Evolutionary conservation across 2,113 vertebrate species (phyloP), one percentile per base, ranked within the genome.

Genomic region (Cathartes aura): DNA sequence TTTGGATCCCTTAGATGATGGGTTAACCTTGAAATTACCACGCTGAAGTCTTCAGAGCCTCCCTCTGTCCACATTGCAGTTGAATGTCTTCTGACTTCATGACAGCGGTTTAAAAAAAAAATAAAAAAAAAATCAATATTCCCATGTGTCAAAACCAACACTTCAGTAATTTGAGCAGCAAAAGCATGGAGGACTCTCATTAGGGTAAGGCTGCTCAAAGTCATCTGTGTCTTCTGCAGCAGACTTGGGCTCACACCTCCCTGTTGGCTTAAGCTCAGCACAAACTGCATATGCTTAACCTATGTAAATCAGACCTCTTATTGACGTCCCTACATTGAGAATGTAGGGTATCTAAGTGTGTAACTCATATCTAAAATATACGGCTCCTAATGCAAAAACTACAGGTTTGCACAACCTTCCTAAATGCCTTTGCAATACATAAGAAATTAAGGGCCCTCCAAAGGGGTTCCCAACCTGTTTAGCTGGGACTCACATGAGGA

Each of bases 291-390:
- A 7, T 2, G 9, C 12, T 70, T 15, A 58, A 55, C 8, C 59
- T 9, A 7, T 1, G 7, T 19, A 59, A 85, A 79, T 55, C 29
- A 64, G 62, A 62, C 13, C 60, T 62, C 26, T 17, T 34, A 26
- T 0, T 9, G 19, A 56, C 6, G 24, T 4, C 19, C 34, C 36
- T 36, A 30, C 27, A 19, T 5, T 0, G 0, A 74, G 56, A 66
- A 62, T 1, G 7, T 8, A 5, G 38, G 38, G 27, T 36, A 56
- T 40, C 26, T 8, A 36, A 18, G 27, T 9, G 5, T 19, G 32
- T 17, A 56, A 72, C 21, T 68, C 50, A 5, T 2, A 32, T 8
- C 56, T 87, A 36, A 81, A 60, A 58, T 26, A 52, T 0, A 66
- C 0, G 0, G 40, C 5, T 80, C 60, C 26, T 38, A 38, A 34